A percentile compares a stretch with the other conserved stretches of the same genome.
These are phyloP conservation scores for Drosophila kikkawai DNA, from an alignment of 1,140 invertebrate genomes.

Conservation along the genomic window DNA sequence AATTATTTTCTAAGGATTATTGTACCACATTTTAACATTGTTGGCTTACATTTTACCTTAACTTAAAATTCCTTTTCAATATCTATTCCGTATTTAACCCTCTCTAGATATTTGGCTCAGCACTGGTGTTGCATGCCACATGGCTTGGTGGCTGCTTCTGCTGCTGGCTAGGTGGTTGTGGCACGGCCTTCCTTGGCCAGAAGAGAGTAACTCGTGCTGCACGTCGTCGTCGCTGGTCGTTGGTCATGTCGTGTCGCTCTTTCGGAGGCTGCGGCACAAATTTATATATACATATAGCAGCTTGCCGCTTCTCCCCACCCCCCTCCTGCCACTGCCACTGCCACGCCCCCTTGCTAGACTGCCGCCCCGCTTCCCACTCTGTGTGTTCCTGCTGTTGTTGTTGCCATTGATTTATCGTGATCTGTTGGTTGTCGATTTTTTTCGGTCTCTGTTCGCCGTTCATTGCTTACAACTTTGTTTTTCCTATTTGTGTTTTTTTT, in stretches of 20 bases:
- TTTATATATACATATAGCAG: conserved; percentile 64
- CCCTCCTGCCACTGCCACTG: neutral
- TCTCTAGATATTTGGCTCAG: neutral
- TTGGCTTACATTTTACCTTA: accelerated
- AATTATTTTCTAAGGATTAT: neutral
- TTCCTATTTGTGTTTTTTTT: conserved; percentile 43
- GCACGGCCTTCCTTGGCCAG: conserved; percentile 36
- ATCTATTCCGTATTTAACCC: neutral
- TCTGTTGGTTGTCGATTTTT: conserved; percentile 78
- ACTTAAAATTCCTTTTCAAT: neutral
- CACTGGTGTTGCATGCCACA: conserved; percentile 32
- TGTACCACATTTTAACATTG: neutral
- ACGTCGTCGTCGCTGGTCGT: conserved; percentile 76
- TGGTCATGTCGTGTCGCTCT: conserved; percentile 79
- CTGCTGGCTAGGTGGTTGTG: conserved; percentile 34
- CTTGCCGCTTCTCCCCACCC: conserved; percentile 9
- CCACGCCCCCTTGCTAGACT: neutral
- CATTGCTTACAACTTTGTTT: conserved; percentile 66
- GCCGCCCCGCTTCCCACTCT: neutral
- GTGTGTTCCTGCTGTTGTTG: conserved; percentile 5
- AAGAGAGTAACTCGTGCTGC: conserved; percentile 72
- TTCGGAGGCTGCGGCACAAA: conserved; percentile 63
- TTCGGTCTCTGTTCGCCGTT: conserved; percentile 49
- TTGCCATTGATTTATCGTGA: conserved; percentile 82
- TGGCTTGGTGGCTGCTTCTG: conserved; percentile 8